These are phyloP conservation scores for Coboldia fuscipes DNA, from an alignment of 1,140 invertebrate genomes.

Conservation along the genomic window DNA sequence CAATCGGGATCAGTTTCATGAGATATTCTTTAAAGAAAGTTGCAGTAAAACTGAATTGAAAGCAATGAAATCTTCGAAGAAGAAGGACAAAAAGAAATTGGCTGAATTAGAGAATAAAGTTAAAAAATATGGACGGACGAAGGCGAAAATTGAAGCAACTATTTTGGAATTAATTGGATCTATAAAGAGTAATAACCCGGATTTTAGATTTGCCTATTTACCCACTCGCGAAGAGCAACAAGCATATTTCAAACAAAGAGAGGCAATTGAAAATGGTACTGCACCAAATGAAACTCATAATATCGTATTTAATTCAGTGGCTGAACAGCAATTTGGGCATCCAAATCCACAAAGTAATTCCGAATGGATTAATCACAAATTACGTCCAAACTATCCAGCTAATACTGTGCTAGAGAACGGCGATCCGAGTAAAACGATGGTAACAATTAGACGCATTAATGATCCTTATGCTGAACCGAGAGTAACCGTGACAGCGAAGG, in stretches of 20 bases:
- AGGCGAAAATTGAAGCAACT: conserved; percentile 15
- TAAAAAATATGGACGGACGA: conserved; percentile 17
- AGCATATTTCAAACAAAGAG: conserved; percentile 9
- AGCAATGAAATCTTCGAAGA: conserved; percentile 13
- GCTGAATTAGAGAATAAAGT: conserved; percentile 16
- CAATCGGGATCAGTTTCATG: conserved; percentile 15
- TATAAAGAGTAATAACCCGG: conserved; percentile 15
- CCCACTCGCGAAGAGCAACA: conserved; percentile 19
- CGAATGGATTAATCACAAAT: no score
- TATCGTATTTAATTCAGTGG: no score
- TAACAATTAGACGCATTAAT: conserved; percentile 46
- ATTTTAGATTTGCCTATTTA: conserved; percentile 19
- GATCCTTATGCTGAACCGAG: conserved; percentile 33
- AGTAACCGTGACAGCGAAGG: conserved; percentile 53
- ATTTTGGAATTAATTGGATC: conserved; percentile 19
- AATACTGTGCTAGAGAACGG: no score
- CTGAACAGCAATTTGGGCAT: no score
- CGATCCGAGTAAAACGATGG: conserved; percentile 35
- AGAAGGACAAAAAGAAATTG: conserved; percentile 20
- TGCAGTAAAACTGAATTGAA: conserved; percentile 17
- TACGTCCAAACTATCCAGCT: no score
- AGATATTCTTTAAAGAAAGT: conserved; percentile 20
- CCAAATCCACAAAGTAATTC: no score
- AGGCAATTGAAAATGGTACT: no score
- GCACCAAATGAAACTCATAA: no score